A percentile compares a stretch with the other conserved stretches of the same genome.
phyloP scores from a whole-genome alignment of 2,888 invertebrate species.

The Lasioglossum vierecki region DNA sequence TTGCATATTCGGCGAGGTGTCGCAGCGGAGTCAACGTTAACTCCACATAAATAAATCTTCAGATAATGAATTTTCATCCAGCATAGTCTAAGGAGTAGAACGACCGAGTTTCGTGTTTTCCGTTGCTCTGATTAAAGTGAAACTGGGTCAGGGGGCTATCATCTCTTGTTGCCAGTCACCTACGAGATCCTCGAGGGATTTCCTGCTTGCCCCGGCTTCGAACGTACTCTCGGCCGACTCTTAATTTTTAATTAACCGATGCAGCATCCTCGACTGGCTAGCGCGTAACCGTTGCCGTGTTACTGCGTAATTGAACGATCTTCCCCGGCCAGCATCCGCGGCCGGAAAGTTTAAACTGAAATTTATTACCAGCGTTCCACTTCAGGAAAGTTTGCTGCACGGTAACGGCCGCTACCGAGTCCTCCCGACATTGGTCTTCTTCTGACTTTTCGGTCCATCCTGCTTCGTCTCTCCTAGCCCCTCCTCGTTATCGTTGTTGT shows the following conservation, averaged over 20 bases:
- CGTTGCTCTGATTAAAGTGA: not conserved
- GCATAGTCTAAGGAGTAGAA: not conserved
- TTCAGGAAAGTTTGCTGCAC: constrained; percentile 55
- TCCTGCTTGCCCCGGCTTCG: not conserved
- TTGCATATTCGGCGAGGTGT: not conserved
- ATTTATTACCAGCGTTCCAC: constrained; percentile 71
- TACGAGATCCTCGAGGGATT: not conserved
- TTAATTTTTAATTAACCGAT: constrained; percentile 74
- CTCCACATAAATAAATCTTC: not conserved
- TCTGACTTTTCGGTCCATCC: constrained; percentile 4
- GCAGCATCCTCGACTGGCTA: constrained; percentile 38
- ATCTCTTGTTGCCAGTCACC: constrained; percentile 1
- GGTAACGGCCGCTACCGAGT: not conserved
- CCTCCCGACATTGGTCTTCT: not conserved
- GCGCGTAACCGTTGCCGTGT: constrained; percentile 64
- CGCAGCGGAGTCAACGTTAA: not conserved
- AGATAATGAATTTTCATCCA: not conserved
- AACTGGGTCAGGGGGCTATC: not conserved
- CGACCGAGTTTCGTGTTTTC: not conserved
- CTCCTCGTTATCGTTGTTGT: constrained; percentile 12
- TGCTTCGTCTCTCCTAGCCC: constrained; percentile 13
- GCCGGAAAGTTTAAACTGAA: constrained; percentile 73
- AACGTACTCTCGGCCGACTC: constrained; percentile 32
- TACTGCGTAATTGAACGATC: constrained; percentile 73
- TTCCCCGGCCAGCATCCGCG: constrained; percentile 46